Evolutionary conservation across 1,140 invertebrate genomes (phyloP), one percentile per base, ranked within the genome.

Genomic region (Varroa destructor): DNA sequence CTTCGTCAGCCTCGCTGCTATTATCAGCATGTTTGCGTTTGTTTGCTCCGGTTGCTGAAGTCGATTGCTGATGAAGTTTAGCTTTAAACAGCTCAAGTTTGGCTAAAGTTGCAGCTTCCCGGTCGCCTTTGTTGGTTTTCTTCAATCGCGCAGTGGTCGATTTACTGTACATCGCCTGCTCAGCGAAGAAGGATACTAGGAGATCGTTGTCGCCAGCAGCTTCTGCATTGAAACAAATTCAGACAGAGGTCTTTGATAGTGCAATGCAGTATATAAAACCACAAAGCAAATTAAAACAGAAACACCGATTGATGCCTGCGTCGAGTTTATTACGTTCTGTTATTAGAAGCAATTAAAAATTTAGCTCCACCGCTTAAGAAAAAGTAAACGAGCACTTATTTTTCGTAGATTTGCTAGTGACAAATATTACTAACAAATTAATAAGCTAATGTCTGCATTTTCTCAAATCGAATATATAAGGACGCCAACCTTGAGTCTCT

Each of bases 31-130:
- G 74, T 67, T 75, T 51, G 46, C 46, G 46, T 51, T 51, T 51
- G 46, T 3, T 51, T 51, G 46, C 46, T 3, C 46, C 72, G n/a
- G 74, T 76, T 42, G 74, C 74, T 71, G 58, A 77, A 76, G 43
- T 78, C 77, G 56, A 79, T 51, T 51, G 46, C 46, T 81, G 81
- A 58, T 85, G 81, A 42, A 95, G 79, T 80, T 89, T 91, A 1
- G 81, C 85, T 78, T 87, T 87, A 77, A 97, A 97, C 79, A 90
- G 90, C 0, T 85, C 85, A 56, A 97, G 79, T 43, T 95, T 77
- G 54, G 86, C 81, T 58, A 93, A 79, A 0, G 92, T 94, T 57
- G 80, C 75, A 5, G 76, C 78, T 75, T 85, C 83, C 37, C 84
- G 75, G 10, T 40, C 46, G 40, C 40, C 14, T 8, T 67, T 40